These are phyloP conservation scores for Muscicapa comitata DNA, from an alignment of 2,797 vertebrate genomes.

Conservation along the genomic window DNA sequence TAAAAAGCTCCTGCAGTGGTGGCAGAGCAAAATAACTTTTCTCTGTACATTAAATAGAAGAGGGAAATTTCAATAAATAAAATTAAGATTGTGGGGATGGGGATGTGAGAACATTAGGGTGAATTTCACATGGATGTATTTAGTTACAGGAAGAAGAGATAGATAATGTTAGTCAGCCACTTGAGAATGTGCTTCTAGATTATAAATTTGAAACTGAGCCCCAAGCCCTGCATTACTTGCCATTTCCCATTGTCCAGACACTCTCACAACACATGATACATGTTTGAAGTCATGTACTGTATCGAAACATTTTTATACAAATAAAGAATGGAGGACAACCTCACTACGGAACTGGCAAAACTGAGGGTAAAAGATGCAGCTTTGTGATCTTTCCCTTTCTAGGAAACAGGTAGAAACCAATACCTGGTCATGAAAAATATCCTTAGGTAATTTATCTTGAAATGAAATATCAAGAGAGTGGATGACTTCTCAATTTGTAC, in stretches of 20 bases:
- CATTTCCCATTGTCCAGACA: neutral
- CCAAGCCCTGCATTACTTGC: conserved; percentile 2
- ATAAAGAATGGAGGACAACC: conserved; percentile 29
- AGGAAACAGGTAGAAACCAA: neutral
- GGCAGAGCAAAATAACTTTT: conserved; percentile 76
- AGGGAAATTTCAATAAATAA: conserved; percentile 74
- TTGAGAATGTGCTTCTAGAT: conserved; percentile 34
- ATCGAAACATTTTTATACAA: conserved; percentile 27
- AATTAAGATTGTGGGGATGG: conserved; percentile 24
- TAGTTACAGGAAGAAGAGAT: conserved; percentile 38
- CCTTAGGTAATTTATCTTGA: conserved; percentile 28
- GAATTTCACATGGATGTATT: conserved; percentile 23
- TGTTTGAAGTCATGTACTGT: conserved; percentile 21
- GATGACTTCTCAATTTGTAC: conserved; percentile 25
- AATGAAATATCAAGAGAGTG: neutral
- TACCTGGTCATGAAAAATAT: neutral
- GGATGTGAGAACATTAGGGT: neutral
- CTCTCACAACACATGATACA: conserved; percentile 1
- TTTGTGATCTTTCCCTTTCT: neutral
- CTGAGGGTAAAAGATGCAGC: neutral
- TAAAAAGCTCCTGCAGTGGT: conserved; percentile 82
- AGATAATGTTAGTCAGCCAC: neutral
- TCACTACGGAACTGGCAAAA: neutral
- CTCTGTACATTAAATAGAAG: conserved; percentile 68
- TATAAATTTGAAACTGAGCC: conserved; percentile 43